Evolutionary conservation across 2,888 invertebrate genomes (phyloP).

Genomic region (Mesochorus sp.): DNA sequence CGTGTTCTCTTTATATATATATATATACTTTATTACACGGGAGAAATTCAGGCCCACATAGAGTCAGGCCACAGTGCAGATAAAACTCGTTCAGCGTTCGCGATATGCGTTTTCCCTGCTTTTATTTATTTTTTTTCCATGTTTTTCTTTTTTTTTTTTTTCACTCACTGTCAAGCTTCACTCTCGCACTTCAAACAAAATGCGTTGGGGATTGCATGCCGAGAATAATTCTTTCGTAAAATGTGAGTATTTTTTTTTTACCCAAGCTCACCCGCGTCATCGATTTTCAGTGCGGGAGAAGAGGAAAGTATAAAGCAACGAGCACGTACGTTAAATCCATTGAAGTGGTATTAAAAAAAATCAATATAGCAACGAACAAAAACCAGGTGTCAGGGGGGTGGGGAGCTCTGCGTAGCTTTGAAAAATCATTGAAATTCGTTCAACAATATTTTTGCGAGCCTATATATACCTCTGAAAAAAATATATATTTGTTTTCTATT

Average conservation of each 20-base stretch:
- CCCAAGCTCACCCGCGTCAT: neutral
- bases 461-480: neutral
- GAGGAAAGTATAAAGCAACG: neutral
- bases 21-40: conserved; percentile 1
- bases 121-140: neutral
- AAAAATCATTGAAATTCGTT: too few relatives aligned
- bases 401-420: neutral
- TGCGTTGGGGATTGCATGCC: conserved; percentile 20
- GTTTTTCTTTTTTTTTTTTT: conserved; percentile 26
- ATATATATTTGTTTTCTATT: neutral
- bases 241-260: neutral
- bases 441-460: neutral
- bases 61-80: neutral
- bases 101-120: neutral
- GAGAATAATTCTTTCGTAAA: conserved; percentile 10
- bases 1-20: too few relatives aligned
- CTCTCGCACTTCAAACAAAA: conserved; percentile 36
- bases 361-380: neutral
- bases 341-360: neutral
- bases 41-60: neutral
- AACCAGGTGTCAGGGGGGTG: neutral
- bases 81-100: too few relatives aligned
- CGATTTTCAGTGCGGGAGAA: neutral
- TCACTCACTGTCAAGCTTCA: conserved; percentile 4
- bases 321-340: neutral